These are phyloP conservation scores for Pectinophora gossypiella DNA, from an alignment of 1,140 invertebrate genomes.

Conservation along the genomic window DNA sequence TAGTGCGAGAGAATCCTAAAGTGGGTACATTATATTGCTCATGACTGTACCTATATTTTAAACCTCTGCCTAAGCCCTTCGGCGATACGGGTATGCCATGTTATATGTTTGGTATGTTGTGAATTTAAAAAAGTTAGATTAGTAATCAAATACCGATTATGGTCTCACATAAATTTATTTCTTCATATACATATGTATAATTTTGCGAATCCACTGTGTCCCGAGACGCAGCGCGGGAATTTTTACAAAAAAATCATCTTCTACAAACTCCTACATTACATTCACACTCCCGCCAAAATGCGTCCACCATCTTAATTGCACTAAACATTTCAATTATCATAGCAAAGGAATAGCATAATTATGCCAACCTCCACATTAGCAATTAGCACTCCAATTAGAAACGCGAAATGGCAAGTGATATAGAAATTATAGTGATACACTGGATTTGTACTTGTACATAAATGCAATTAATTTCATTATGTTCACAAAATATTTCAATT, in stretches of 20 bases:
- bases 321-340: conserved; percentile 24
- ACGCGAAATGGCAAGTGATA: conserved; percentile 34
- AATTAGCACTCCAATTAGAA: conserved; percentile 24
- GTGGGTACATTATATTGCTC: no score
- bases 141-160: conserved; percentile 26
- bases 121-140: background rate
- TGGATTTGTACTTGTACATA: background rate
- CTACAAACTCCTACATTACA: conserved; percentile 61
- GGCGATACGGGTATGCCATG: no score
- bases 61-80: no score
- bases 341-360: background rate
- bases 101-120: no score
- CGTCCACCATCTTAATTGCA: conserved; percentile 50
- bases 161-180: conserved; percentile 74
- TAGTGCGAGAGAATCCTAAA: no score
- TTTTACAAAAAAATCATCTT: conserved; percentile 65
- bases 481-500: background rate
- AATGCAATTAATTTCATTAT: background rate
- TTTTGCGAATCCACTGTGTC: conserved; percentile 71
- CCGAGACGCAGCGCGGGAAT: conserved; percentile 63
- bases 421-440: background rate
- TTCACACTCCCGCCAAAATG: conserved; percentile 39
- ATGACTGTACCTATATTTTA: no score
- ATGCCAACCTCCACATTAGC: background rate
- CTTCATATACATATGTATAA: conserved; percentile 74